Evolutionary conservation across 2,113 vertebrate genomes (phyloP), one percentile per base, ranked within the genome.

Genomic region (Scortum barcoo): DNA sequence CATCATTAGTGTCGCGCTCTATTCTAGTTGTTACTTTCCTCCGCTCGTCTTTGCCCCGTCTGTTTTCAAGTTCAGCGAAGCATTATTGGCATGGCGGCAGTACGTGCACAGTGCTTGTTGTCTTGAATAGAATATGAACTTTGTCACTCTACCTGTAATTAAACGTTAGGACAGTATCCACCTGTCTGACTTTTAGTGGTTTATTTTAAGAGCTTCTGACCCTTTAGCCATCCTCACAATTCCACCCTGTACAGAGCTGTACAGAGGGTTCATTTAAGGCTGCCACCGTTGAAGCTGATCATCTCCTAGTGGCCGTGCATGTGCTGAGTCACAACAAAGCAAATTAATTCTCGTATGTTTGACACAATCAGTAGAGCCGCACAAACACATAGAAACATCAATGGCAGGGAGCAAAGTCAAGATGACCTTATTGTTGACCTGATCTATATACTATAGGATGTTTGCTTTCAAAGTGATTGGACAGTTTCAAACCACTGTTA

Each of bases 201-300:
- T 85, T 89, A 87, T 85, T 87, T 89, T 76, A 66, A 16, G 84
- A 66, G 22, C 1, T 19, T 11, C 14, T 68, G 78, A 81, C 79
- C 42, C 28, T 85, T 83, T 3, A 88, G 61, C 86, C 71, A 76
- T 85, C 66, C 82, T 44, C 36, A 80, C 78, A 84, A 69, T 86
- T 60, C 85, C 85, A 68, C 76, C 36, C 53, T 33, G 60, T 53
- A 19, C 22, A 19, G 24, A 1, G 13, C 54, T 13, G 6, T 4
- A 75, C 19, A 67, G 20, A 73, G 42, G 20, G 22, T 14, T 38
- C 4, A 12, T 63, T 26, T 42, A 11, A 61, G 36, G 46, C n/a
- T 46, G 16, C 16, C 19, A n/a, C 24, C 36, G 5, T 17, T 69
- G 4, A 46, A 69, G 5, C n/a, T 0, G 4, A 56, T 26, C 8